Evolutionary conservation across 2,888 invertebrate species (phyloP).

Genomic region (Geotrupes spiniger): DNA sequence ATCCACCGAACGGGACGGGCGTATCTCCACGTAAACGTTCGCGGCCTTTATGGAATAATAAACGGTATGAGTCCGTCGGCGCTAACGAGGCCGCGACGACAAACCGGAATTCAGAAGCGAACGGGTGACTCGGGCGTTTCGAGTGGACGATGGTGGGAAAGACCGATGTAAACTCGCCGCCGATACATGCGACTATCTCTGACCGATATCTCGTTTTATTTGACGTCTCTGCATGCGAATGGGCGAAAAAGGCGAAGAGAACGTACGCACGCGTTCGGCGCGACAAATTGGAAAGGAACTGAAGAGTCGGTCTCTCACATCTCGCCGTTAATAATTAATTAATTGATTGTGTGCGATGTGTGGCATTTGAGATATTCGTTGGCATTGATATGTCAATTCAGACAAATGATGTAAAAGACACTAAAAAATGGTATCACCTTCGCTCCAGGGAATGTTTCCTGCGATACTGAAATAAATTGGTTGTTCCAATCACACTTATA

Average conservation of each 20-base stretch:
- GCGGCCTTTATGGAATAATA: too few relatives aligned
- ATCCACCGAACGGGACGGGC: background rate
- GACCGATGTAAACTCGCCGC: slow-evolving; percentile 4
- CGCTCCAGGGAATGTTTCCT: too few relatives aligned
- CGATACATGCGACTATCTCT: slow-evolving; percentile 7
- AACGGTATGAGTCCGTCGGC: background rate
- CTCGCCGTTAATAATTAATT: background rate
- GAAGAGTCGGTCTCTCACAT: too few relatives aligned
- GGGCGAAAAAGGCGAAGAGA: too few relatives aligned
- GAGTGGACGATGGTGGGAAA: slow-evolving; percentile 3
- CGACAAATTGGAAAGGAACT: slow-evolving; percentile 4
- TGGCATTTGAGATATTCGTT: too few relatives aligned
- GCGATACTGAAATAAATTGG: too few relatives aligned
- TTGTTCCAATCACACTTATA: too few relatives aligned
- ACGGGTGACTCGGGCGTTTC: slow-evolving; percentile 1
- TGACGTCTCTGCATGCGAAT: slow-evolving; percentile 6
- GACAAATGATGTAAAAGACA: too few relatives aligned
- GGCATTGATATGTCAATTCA: too few relatives aligned
- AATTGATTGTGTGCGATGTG: background rate
- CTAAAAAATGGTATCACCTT: too few relatives aligned
- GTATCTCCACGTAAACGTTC: background rate
- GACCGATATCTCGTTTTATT: slow-evolving; percentile 9
- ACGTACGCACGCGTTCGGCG: too few relatives aligned
- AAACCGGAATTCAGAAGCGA: slow-evolving; percentile 3
- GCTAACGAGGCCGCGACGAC: slow-evolving; percentile 1